Percentiles rank a stretch among this genome's conserved stretches.
These are phyloP conservation scores for Ageneiosus marmoratus DNA, from an alignment of 2,113 vertebrate species.

Conservation along the genomic window DNA sequence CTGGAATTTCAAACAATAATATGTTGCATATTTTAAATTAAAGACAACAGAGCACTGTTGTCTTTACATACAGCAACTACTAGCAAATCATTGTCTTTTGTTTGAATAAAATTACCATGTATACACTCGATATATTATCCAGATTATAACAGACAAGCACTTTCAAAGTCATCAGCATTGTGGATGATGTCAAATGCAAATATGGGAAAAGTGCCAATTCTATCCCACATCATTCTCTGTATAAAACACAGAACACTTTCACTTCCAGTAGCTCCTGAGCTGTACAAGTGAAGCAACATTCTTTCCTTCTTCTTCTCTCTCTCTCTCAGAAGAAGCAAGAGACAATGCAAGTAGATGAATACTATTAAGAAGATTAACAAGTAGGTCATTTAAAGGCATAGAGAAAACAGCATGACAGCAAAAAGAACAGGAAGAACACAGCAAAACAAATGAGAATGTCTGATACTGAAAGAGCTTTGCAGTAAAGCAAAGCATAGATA, in stretches of 20 bases:
- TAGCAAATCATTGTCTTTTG: neutral
- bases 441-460: too few species aligned
- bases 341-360: neutral
- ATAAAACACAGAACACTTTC: slow-evolving; percentile 3
- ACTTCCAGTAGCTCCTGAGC: slow-evolving; percentile 18
- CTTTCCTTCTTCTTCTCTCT: slow-evolving; percentile 6
- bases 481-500: neutral
- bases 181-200: slow-evolving; percentile 23
- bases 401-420: slow-evolving; percentile 39
- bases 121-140: neutral
- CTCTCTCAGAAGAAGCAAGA: slow-evolving; percentile 34
- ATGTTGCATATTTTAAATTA: neutral
- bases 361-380: slow-evolving; percentile 58
- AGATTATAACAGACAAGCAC: neutral
- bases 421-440: neutral
- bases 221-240: slow-evolving; percentile 3
- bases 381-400: slow-evolving; percentile 58
- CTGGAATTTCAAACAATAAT: neutral
- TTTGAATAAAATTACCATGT: neutral
- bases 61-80: neutral
- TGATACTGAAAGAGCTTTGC: neutral
- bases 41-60: neutral
- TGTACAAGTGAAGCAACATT: slow-evolving; percentile 40
- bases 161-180: neutral
- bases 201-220: slow-evolving; percentile 17